Conservation (phyloP, 2,113 vertebrate species). For the Boleophthalmus pectinirostris region DNA sequence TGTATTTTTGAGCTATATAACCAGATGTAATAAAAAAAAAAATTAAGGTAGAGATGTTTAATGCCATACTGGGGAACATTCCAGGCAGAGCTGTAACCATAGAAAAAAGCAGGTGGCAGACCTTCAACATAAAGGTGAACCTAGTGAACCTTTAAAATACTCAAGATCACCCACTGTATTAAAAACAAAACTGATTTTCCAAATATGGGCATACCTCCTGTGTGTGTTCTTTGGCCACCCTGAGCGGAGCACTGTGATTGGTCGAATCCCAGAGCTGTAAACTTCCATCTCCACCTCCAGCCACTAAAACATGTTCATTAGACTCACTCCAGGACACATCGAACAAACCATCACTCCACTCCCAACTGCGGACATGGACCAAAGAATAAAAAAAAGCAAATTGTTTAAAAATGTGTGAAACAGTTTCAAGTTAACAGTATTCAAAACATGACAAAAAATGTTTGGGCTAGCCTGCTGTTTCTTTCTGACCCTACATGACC, state of each 20-base stretch:
- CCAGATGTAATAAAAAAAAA: no score
- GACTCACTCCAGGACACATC: constrained; percentile 95
- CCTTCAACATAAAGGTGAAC: no score
- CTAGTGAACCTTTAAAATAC: not conserved
- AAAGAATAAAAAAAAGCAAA: not conserved
- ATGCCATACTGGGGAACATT: no score
- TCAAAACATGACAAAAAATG: not conserved
- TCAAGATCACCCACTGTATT: not conserved
- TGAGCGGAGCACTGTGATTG: constrained; percentile 82
- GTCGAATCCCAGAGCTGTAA: constrained; percentile 93
- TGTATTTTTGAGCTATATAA: not conserved
- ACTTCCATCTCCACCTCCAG: constrained; percentile 90
- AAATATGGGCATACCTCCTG: constrained; percentile 81
- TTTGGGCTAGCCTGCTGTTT: not conserved
- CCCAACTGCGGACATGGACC: constrained; percentile 79
- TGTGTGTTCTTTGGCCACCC: constrained; percentile 87
- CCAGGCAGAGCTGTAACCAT: no score
- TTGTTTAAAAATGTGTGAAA: no score
- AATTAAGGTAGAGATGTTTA: no score
- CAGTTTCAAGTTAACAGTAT: not conserved
- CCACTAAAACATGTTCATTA: constrained; percentile 90
- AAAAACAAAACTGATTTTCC: not conserved
- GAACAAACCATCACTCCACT: constrained; percentile 93
- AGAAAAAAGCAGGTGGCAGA: no score
- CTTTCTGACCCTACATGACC: no score